A percentile compares a stretch with the other conserved stretches of the same genome.
phyloP scores from a whole-genome alignment of 2,797 vertebrate species.

The Sebastes alutus region DNA sequence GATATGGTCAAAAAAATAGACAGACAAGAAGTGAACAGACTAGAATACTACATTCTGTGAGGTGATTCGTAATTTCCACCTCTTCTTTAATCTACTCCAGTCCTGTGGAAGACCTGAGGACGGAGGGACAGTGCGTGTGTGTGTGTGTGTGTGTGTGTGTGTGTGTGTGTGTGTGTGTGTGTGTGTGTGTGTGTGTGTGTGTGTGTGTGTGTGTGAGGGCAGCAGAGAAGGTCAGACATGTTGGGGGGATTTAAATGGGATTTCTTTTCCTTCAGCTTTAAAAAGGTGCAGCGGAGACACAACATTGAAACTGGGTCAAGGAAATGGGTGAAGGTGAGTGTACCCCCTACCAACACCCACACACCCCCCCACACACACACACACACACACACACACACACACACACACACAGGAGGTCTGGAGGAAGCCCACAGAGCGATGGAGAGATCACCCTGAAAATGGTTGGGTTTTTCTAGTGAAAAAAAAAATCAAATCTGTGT shows the following conservation, averaged over 20 bases:
- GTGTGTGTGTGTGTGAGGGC: slow-evolving; percentile 35
- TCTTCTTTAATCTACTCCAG: slow-evolving; percentile 12
- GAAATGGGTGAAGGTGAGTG: slow-evolving; percentile 71
- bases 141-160: slow-evolving; percentile 9
- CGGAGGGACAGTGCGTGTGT: background rate
- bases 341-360: slow-evolving; percentile 11
- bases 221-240: slow-evolving; percentile 61
- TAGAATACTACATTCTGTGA: background rate
- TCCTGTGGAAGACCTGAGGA: slow-evolving; percentile 11
- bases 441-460: slow-evolving; percentile 16
- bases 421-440: background rate
- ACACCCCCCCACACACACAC: slow-evolving; percentile 8
- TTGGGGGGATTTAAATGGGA: slow-evolving; percentile 58
- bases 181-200: slow-evolving; percentile 22
- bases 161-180: slow-evolving; percentile 40
- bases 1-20: background rate
- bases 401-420: background rate
- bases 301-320: slow-evolving; percentile 71
- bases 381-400: background rate
- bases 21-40: background rate
- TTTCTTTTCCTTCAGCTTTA: slow-evolving; percentile 56
- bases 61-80: slow-evolving; percentile 13
- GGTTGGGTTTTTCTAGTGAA: background rate
- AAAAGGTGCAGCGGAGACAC: slow-evolving; percentile 51
- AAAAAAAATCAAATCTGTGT: background rate